These are phyloP conservation scores for Prionace glauca DNA, from an alignment of 2,797 vertebrate genomes.

Conservation along the genomic window DNA sequence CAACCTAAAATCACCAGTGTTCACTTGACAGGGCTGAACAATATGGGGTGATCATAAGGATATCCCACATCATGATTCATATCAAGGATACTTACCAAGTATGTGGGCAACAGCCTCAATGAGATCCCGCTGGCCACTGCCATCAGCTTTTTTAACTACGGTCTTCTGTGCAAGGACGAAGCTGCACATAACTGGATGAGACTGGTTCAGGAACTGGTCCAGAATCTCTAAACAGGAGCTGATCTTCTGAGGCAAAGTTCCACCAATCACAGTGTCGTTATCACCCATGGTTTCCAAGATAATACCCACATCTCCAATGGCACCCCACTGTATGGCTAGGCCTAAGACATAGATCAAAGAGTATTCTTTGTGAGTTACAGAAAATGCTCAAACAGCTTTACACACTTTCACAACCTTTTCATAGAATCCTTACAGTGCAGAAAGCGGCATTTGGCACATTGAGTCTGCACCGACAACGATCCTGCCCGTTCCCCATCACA, in stretches of 20 bases:
- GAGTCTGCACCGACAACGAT: too few relatives aligned
- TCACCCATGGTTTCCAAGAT: slow-evolving; percentile 76
- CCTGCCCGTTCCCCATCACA: too few relatives aligned
- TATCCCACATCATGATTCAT: too few relatives aligned
- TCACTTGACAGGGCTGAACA: background rate
- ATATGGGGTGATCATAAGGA: background rate
- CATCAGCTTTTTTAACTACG: slow-evolving; percentile 51
- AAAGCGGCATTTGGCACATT: background rate
- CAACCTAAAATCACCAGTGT: too few relatives aligned
- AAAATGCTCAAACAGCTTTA: background rate
- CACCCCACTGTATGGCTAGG: slow-evolving; percentile 89
- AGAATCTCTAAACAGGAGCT: slow-evolving; percentile 84
- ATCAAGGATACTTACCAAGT: slow-evolving; percentile 65
- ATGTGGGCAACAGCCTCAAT: slow-evolving; percentile 83
- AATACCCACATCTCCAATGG: slow-evolving; percentile 88
- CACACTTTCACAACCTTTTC: background rate
- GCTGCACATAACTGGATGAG: slow-evolving; percentile 78
- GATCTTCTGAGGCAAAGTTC: slow-evolving; percentile 83
- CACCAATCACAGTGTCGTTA: slow-evolving; percentile 73
- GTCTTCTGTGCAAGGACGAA: slow-evolving; percentile 82
- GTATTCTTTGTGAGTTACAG: background rate
- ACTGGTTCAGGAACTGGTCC: slow-evolving; percentile 78
- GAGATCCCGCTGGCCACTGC: slow-evolving; percentile 61
- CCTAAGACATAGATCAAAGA: slow-evolving; percentile 50
- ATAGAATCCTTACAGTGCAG: too few relatives aligned